Base-by-base conservation (phyloP, 2,113 vertebrate species). In the Chloroceryle aenea region DNA sequence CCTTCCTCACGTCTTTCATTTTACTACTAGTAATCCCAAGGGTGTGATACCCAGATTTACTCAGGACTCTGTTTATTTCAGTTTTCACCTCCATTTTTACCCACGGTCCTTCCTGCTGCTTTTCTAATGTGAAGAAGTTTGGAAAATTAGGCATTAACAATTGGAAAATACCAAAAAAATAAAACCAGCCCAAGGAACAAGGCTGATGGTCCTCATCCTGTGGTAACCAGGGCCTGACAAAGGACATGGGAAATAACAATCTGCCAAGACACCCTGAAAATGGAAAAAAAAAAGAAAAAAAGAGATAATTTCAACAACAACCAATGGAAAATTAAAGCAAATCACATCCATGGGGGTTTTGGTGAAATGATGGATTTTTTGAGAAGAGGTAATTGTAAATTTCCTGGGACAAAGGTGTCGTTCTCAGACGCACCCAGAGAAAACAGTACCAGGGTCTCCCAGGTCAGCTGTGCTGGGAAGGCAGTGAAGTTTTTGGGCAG, bases 361-460 rank as follows among this genome's bases (percentile, higher is more conserved):
- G 71, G 27, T 50, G 89, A 83, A 88, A 68, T 14, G 47, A 45
- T 47, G 72, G 58, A 12, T 50, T 52, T 78, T 89, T 71, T 82
- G 50, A 47, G 53, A 69, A 69, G 20, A 30, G 8, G 36, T 63
- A 82, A 71, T n/a, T 59, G 50, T 3, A 36, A 40, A 71, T 71
- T 75, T 53, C 47, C 62, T 67, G 67, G 79, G 72, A 76, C 52
- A 50, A 22, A 92, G 72, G 4, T 5, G 21, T 18, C 50, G 64
- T 21, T 48, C 50, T 48, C 61, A 62, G 30, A 56, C 64, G n/a
- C 52, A 52, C 30, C 9, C 14, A 48, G 20, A 58, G 42, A 55
- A 75, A 47, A 53, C 0, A 0, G 15, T 0, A 4, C 32, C 10
- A 4, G 0, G 2, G 10, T 4, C 3, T 71, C 36, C 19, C 1